Evolutionary conservation across 2,797 vertebrate species (phyloP).

Genomic region (Spatula clypeata): DNA sequence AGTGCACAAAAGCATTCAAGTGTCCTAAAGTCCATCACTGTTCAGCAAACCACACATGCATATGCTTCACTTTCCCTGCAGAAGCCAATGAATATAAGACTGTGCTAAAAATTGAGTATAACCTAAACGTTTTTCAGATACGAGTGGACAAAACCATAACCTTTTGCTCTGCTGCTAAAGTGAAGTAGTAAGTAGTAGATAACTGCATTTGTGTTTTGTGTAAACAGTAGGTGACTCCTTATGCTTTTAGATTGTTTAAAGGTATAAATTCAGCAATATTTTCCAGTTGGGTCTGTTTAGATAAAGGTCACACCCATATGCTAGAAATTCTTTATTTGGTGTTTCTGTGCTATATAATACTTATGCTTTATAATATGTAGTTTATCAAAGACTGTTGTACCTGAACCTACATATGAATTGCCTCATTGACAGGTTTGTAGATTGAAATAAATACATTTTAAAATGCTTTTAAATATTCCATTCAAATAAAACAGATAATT

Average conservation of each 20-base stretch:
- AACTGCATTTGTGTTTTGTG: not conserved
- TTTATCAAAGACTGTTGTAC: not conserved
- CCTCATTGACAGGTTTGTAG: not conserved
- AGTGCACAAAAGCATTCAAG: not conserved
- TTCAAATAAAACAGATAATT: not conserved
- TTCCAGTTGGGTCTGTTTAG: not conserved
- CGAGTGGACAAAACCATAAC: not conserved
- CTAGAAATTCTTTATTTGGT: not conserved
- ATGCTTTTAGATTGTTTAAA: not conserved
- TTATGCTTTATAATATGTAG: rapidly evolving
- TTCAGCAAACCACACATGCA: not conserved
- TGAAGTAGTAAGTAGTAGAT: not conserved
- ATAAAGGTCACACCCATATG: not conserved
- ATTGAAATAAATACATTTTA: not conserved
- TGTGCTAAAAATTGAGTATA: not conserved
- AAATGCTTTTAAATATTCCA: not conserved
- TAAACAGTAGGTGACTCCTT: not conserved
- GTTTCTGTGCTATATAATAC: not conserved
- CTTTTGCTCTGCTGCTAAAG: not conserved
- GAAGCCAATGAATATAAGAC: not conserved
- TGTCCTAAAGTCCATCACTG: not conserved
- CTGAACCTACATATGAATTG: not conserved
- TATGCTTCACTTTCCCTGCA: not conserved
- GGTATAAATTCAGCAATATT: not conserved
- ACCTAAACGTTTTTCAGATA: not conserved